phyloP scores from a whole-genome alignment of 2,113 vertebrate genomes.

The Cyprinodon tularosa region DNA sequence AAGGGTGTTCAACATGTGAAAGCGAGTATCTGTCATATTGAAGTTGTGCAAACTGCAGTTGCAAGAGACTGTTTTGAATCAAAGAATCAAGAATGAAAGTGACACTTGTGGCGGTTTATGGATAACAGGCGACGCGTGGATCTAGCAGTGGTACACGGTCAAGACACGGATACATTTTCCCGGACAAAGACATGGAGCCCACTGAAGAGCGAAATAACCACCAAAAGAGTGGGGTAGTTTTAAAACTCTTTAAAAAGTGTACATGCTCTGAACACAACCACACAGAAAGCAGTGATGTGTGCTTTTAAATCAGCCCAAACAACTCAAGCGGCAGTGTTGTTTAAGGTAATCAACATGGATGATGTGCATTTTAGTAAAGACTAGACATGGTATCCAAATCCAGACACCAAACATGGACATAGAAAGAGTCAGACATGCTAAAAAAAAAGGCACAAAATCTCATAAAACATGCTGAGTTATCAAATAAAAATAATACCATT shows the following conservation, averaged over 20 bases:
- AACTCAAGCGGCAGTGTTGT: background rate
- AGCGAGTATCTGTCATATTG: background rate
- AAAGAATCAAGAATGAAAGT: background rate
- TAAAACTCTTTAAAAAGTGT: background rate
- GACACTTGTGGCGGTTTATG: background rate
- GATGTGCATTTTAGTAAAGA: background rate
- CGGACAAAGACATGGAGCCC: background rate
- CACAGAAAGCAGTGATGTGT: background rate
- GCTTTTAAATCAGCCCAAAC: background rate
- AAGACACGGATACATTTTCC: background rate
- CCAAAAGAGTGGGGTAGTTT: background rate
- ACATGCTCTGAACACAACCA: background rate
- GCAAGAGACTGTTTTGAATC: background rate
- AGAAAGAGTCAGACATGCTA: background rate
- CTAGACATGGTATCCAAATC: too few relatives aligned
- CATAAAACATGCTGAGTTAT: background rate
- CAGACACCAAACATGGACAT: too few relatives aligned
- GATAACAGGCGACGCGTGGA: too few relatives aligned
- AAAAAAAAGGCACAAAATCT: background rate
- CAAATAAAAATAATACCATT: background rate
- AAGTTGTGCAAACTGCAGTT: background rate
- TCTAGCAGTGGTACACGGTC: background rate
- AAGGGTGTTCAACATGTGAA: background rate
- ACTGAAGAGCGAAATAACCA: background rate
- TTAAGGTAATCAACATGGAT: background rate